Evolutionary conservation across 1,140 invertebrate genomes (phyloP).

Genomic region (Plectus sambesii): DNA sequence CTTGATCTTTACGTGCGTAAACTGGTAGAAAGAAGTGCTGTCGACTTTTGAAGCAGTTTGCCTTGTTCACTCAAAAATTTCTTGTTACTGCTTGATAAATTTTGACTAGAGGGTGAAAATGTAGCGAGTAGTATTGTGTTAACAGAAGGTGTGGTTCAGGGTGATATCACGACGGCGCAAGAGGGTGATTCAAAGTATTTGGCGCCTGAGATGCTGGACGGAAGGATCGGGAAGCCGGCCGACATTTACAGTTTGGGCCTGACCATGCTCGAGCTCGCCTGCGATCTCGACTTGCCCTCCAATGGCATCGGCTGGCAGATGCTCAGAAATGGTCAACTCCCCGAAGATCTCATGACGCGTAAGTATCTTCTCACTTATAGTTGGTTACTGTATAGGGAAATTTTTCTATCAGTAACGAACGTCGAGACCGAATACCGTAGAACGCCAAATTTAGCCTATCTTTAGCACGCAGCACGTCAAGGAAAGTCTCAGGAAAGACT

Average conservation of each 20-base stretch:
- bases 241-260: constrained; percentile 50
- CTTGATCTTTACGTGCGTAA: too few species aligned
- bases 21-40: too few species aligned
- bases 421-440: too few species aligned
- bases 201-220: constrained; percentile 60
- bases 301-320: constrained; percentile 60
- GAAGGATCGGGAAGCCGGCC: constrained; percentile 54
- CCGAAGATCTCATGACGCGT: constrained; percentile 48
- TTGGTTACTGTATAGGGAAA: too few species aligned
- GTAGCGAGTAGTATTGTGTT: neutral
- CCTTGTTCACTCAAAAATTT: constrained; percentile 6
- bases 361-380: constrained; percentile 13
- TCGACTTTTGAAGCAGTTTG: too few species aligned
- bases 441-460: too few species aligned
- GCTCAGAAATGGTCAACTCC: constrained; percentile 53
- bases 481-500: too few species aligned
- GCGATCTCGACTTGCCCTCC: constrained; percentile 59
- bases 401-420: too few species aligned
- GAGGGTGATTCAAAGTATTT: constrained; percentile 67
- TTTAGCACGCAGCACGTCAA: too few species aligned
- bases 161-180: constrained; percentile 50
- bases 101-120: too few species aligned
- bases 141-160: constrained; percentile 40
- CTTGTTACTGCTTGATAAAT: neutral
- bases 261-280: constrained; percentile 53